Evolutionary conservation across 2,888 invertebrate species (phyloP), one percentile per base, ranked within the genome.

Genomic region (Bembecia ichneumoniformis): DNA sequence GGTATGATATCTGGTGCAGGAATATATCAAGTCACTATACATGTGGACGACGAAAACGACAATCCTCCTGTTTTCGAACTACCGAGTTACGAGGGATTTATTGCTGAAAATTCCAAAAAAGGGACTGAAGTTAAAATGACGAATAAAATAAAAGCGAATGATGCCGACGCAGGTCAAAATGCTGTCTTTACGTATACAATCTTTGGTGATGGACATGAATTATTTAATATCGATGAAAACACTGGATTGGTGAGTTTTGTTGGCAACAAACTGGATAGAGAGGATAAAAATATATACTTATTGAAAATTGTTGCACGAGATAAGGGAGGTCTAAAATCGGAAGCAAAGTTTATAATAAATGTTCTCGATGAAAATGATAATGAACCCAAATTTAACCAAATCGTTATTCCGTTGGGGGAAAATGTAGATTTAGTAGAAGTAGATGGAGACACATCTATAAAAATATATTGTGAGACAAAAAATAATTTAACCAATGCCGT

Each of bases 31-130:
- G 92, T 94, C 1, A 92, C 91, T 10, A 89, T 96, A 34, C 86
- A 91, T 49, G 94, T 96, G 0, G 93, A 94, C 53, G 96, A 96
- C 67, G 94, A 94, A 54, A 96, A 96, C 65, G 96, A 96, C 65
- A 96, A 96, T 64, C 89, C 95, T 3, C 97, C 97, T 0, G 75
- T 90, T 51, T 97, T 97, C 71, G 91, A 92, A 56, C 78, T 89
- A 10, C 68, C 89, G 1, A 72, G 86, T 1, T 97, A 96, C 68
- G 93, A 94, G 62, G 95, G 95, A 1, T 88, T 89, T 53, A 92
- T 97, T 13, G 79, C 84, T 44, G 97, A 97, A 80, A 96, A 97
- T 72, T 91, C 94, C 34, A 82, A 83, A 9, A 80, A 87, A 40
- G 92, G 92, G 5, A 91, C 92, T 0, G 92, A 93, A 71, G 90